Evolutionary conservation across 2,888 invertebrate species (phyloP), one percentile per base, ranked within the genome.

Genomic region (Alsophila aescularia): DNA sequence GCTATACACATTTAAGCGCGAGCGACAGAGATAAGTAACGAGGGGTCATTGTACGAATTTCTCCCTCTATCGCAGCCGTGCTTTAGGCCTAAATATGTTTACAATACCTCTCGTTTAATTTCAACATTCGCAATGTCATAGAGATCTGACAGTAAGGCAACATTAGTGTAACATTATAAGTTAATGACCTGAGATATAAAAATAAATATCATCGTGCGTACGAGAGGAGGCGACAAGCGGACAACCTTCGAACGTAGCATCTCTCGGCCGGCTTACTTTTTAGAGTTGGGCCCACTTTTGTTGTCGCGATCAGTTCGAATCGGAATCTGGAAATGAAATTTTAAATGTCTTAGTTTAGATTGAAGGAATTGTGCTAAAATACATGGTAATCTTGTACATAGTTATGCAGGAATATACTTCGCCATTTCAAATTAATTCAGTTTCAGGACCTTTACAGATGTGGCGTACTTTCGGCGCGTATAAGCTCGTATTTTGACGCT

Each of bases 291-390:
- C 12, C 55, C 50, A n/a, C 24, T 51, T 14, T 56, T 55, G 16
- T 12, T 21, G 40, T 48, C 37, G 18, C 41, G 36, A 7, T 43
- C 37, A 1, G 24, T 41, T 18, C 44, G 42, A 5, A 29, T 15
- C 21, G 57, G 57, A 29, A 57, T 57, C 57, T 57, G 44, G 16
- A 57, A 24, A 24, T 24, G 8, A 56, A 35, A 5, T 7, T n/a
- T n/a, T n/a, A 9, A 2, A 24, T 2, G 27, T n/a, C 3, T 31
- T 7, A 32, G 4, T 32, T 27, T 1, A 14, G 1, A n/a, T n/a
- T n/a, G n/a, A n/a, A n/a, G n/a, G n/a, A 24, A 24, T 12, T 5
- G 21, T 7, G 13, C 13, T 7, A 18, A 2, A n/a, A 1, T 7
- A 27, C 9, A 9, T 24, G 10, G 9, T 14, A 12, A 27, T 8